Percentiles rank a stretch among this genome's conserved stretches.
Evolutionary conservation across 1,140 invertebrate genomes (phyloP).

Genomic region (Grapholita molesta): DNA sequence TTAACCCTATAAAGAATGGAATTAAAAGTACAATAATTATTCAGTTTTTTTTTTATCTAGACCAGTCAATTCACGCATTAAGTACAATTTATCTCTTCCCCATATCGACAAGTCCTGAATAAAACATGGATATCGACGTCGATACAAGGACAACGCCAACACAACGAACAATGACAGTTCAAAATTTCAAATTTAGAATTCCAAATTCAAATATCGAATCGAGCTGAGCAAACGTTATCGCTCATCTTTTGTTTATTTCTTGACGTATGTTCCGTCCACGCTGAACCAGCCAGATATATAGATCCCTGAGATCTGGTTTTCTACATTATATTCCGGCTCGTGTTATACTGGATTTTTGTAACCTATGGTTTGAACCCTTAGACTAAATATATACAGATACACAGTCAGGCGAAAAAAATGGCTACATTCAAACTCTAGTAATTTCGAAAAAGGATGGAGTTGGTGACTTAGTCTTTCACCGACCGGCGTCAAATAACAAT

Average conservation of each 20-base stretch:
- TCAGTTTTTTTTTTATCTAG: too few species aligned
- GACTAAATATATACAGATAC: too few species aligned
- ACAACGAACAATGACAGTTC: slow-evolving; percentile 18
- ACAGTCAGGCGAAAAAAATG: too few species aligned
- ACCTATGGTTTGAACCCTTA: too few species aligned
- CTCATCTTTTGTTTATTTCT: slow-evolving; percentile 75
- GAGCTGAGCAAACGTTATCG: slow-evolving; percentile 72
- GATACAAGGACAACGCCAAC: not conserved
- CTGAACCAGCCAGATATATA: slow-evolving; percentile 28
- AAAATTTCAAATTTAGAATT: slow-evolving; percentile 28
- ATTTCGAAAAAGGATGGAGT: too few species aligned
- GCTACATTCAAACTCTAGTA: too few species aligned
- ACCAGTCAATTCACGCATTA: not conserved
- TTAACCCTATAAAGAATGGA: too few species aligned
- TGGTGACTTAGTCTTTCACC: too few species aligned
- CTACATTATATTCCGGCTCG: not conserved
- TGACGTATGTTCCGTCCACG: slow-evolving; percentile 60
- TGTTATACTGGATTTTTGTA: not conserved
- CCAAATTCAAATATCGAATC: slow-evolving; percentile 48
- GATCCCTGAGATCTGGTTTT: not conserved
- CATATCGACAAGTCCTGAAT: not conserved
- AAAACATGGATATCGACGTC: not conserved
- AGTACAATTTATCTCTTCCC: not conserved
- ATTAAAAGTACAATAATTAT: too few species aligned
- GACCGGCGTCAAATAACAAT: too few species aligned